Conservation (phyloP, 2,113 vertebrate species). For the Entomyzon cyanotis region DNA sequence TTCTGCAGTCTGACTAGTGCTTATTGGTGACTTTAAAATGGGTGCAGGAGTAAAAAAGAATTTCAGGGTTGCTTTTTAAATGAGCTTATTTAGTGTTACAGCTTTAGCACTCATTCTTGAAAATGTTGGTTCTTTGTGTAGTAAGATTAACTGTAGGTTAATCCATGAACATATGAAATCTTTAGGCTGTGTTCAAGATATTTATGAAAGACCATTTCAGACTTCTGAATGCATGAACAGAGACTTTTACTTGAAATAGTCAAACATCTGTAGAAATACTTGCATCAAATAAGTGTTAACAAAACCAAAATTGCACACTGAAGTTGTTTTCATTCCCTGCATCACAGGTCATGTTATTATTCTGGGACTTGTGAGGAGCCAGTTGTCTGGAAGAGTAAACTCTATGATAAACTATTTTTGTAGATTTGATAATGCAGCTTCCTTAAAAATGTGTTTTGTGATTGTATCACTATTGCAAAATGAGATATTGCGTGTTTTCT, state of each 20-base stretch:
- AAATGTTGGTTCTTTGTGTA: constrained; percentile 47
- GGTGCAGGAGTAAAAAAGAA: constrained; percentile 1
- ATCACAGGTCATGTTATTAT: background rate
- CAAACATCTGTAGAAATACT: background rate
- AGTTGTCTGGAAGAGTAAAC: background rate
- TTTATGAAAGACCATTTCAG: constrained; percentile 46
- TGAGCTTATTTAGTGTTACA: constrained; percentile 8
- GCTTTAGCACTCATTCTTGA: constrained; percentile 33
- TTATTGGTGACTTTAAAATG: constrained; percentile 49
- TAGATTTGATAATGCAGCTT: background rate
- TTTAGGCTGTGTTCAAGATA: background rate
- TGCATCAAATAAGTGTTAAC: background rate
- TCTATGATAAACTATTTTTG: background rate
- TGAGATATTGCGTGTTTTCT: constrained; percentile 2
- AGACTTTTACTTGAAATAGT: constrained; percentile 27
- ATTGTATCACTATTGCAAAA: background rate
- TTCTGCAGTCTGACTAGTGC: background rate
- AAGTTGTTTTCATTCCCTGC: background rate
- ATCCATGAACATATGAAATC: constrained; percentile 25
- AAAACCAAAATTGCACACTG: background rate
- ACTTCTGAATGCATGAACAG: constrained; percentile 31
- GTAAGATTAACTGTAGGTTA: constrained; percentile 34
- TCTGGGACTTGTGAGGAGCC: background rate
- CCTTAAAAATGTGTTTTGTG: background rate
- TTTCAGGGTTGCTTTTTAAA: constrained; percentile 35